Evolutionary conservation across 2,113 vertebrate genomes (phyloP).

Genomic region (Psilopogon haemacephalus): DNA sequence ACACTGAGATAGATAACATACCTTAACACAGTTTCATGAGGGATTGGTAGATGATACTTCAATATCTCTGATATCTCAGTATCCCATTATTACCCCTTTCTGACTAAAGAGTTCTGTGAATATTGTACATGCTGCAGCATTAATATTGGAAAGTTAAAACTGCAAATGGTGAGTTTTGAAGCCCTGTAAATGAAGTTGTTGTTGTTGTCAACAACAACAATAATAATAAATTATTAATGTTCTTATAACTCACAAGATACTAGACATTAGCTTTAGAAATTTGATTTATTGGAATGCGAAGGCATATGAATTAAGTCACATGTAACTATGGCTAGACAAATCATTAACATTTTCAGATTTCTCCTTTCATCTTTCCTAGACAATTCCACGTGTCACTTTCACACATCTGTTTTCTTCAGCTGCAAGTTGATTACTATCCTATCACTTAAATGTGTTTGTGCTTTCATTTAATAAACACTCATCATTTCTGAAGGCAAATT

Average conservation of each 20-base stretch:
- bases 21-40: background rate
- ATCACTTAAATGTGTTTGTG: background rate
- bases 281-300: background rate
- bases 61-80: background rate
- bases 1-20: background rate
- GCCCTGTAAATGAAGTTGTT: background rate
- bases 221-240: background rate
- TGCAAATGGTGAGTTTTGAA: background rate
- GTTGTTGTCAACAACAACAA: too few relatives aligned
- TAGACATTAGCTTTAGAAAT: background rate
- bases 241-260: background rate
- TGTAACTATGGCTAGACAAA: background rate
- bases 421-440: background rate
- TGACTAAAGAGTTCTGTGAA: background rate
- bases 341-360: background rate
- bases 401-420: background rate
- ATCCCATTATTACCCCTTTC: background rate
- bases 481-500: background rate
- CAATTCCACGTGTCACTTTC: background rate
- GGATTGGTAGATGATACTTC: background rate
- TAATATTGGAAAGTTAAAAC: background rate
- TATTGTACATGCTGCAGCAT: fast-evolving
- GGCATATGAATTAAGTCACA: background rate
- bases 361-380: background rate
- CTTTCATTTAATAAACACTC: background rate